Percentiles rank a stretch among this genome's conserved stretches.
These are phyloP conservation scores for Rattus norvegicus DNA, from an alignment of 2,113 vertebrate genomes.

Conservation along the genomic window GRCr8 NC_086022.1:85932501-85933000, in stretches of 20 bases:
- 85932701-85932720: not conserved
- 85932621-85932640: not conserved
- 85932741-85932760: not conserved
- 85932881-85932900: not conserved
- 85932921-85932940: not conserved
- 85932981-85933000: not conserved
- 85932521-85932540: not conserved
- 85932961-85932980: not conserved
- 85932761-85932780: not conserved
- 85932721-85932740: not conserved
- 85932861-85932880: fast-evolving
- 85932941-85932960: not conserved
- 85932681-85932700: not conserved
- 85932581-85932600: not conserved
- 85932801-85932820: not conserved
- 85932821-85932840: not conserved
- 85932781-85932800: not conserved
- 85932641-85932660: not conserved
- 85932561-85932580: not conserved
- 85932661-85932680: not conserved
- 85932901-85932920: not conserved
- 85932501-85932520: not conserved
- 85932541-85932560: not conserved
- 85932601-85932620: not conserved
- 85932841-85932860: not conserved